These are phyloP conservation scores for Corythornis madagascariensis DNA, from an alignment of 2,113 vertebrate genomes.

Conservation along the genomic window DNA sequence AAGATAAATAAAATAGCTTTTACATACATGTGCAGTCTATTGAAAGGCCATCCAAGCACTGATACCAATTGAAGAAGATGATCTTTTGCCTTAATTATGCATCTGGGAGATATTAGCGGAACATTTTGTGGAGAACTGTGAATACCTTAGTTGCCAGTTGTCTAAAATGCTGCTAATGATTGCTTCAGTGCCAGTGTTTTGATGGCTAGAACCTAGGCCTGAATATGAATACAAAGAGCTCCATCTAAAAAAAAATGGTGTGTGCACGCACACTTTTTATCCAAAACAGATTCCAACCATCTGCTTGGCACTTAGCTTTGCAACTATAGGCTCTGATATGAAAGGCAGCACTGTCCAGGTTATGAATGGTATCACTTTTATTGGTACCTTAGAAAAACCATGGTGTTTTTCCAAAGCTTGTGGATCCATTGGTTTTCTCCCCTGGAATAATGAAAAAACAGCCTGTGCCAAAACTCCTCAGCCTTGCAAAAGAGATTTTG, in stretches of 20 bases:
- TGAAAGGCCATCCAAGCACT: slow-evolving; percentile 69
- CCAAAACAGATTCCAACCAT: slow-evolving; percentile 83
- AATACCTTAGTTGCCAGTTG: slow-evolving; percentile 81
- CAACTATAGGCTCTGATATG: slow-evolving; percentile 73
- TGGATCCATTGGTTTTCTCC: slow-evolving; percentile 66
- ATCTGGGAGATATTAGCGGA: slow-evolving; percentile 80
- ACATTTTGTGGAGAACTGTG: slow-evolving; percentile 74
- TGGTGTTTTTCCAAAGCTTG: slow-evolving; percentile 55
- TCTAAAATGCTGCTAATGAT: slow-evolving; percentile 77
- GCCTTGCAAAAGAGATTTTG: slow-evolving; percentile 21
- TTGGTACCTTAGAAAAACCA: slow-evolving; percentile 73
- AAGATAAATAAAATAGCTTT: slow-evolving; percentile 65
- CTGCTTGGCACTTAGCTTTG: slow-evolving; percentile 79
- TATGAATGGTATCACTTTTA: slow-evolving; percentile 78
- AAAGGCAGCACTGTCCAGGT: slow-evolving; percentile 80
- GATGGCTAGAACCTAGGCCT: slow-evolving; percentile 78
- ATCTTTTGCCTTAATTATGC: slow-evolving; percentile 80
- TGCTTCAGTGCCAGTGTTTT: slow-evolving; percentile 77
- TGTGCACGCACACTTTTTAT: slow-evolving; percentile 72
- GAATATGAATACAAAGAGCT: slow-evolving; percentile 80
- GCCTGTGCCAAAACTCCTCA: slow-evolving; percentile 60
- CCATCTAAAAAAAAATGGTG: slow-evolving; percentile 43
- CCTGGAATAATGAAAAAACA: slow-evolving; percentile 64
- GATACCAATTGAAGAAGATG: slow-evolving; percentile 75
- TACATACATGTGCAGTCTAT: slow-evolving; percentile 46